Percentiles rank a stretch among this genome's conserved stretches.
Conservation (phyloP, 2,888 invertebrate genomes). For the Gonocerus acuteangulatus region DNA sequence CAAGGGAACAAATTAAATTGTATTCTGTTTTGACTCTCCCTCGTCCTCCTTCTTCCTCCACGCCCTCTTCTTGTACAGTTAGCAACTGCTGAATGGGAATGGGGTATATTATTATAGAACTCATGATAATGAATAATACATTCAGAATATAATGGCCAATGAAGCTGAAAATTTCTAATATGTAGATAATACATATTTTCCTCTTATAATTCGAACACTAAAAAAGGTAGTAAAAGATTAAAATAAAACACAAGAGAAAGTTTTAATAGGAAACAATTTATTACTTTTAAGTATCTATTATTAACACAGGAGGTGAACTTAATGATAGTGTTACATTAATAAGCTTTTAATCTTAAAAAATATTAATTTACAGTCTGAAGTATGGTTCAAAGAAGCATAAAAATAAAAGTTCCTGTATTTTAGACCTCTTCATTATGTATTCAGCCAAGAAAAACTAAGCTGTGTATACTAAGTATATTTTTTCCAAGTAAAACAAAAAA, state of each 20-base stretch:
- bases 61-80: too few relatives aligned
- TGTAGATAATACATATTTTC: too few relatives aligned
- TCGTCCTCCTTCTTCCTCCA: too few relatives aligned
- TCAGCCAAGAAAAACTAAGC: constrained; percentile 14
- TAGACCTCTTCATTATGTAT: neutral
- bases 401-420: constrained; percentile 5
- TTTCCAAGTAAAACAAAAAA: constrained; percentile 13
- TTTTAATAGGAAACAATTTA: constrained; percentile 25
- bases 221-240: too few relatives aligned
- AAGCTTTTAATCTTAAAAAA: constrained; percentile 18
- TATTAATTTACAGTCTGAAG: constrained; percentile 26
- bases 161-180: too few relatives aligned
- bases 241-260: neutral
- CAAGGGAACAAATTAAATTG: too few relatives aligned
- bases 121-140: too few relatives aligned
- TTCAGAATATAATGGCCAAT: too few relatives aligned
- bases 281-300: constrained; percentile 26
- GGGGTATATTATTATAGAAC: too few relatives aligned
- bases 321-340: constrained; percentile 25
- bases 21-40: too few relatives aligned
- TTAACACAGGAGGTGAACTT: constrained; percentile 28
- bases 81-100: too few relatives aligned
- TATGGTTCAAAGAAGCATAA: constrained; percentile 11
- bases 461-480: constrained; percentile 5
- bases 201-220: too few relatives aligned